These are phyloP conservation scores for Hemiscyllium ocellatum DNA, from an alignment of 2,113 vertebrate genomes.

Conservation along the genomic window DNA sequence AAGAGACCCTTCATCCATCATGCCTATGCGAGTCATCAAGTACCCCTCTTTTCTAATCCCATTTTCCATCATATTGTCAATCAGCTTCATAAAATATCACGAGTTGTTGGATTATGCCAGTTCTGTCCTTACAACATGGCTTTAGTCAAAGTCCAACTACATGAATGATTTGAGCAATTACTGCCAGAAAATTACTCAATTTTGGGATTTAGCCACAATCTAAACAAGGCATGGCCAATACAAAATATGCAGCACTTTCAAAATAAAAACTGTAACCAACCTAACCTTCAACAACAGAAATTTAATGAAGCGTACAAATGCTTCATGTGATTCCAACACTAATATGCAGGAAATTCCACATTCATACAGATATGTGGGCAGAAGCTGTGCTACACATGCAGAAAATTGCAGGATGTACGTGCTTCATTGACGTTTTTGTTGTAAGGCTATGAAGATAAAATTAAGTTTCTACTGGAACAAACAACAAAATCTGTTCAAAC, in stretches of 20 bases:
- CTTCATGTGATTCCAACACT: neutral
- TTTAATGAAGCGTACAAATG: conserved; percentile 11
- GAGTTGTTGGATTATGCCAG: neutral
- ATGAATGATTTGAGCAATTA: neutral
- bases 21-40: no score
- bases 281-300: neutral
- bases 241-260: neutral
- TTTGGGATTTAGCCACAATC: neutral
- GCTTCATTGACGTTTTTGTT: neutral
- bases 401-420: neutral
- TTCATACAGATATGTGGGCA: neutral
- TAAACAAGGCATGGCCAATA: neutral
- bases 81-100: neutral
- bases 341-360: neutral
- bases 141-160: neutral
- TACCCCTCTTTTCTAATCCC: no score
- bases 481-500: neutral
- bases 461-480: neutral
- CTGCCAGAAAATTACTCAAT: neutral
- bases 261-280: neutral
- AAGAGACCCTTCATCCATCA: no score
- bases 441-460: neutral
- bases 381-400: neutral
- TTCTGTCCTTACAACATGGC: neutral
- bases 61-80: neutral